Base-by-base conservation (phyloP, 2,113 vertebrate genomes). In the Naja naja region DNA sequence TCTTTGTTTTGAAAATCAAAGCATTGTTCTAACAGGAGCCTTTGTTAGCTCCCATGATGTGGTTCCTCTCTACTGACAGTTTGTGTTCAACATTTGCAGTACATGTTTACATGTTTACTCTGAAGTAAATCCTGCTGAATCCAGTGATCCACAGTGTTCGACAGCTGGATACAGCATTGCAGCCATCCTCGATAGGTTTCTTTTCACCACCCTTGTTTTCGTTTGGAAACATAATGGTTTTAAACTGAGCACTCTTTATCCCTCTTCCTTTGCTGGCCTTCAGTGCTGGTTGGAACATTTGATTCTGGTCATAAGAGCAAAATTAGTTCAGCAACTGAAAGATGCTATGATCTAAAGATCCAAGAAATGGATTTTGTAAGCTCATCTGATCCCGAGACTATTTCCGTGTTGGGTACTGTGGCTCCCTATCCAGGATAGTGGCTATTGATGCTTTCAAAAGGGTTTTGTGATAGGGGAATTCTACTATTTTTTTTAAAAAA, bases 1-100 rank as follows among this genome's bases (percentile, higher is more conserved):
- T 97, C 96, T 95, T 96, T 97, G 97, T 95, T 96, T 97, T 95
- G 95, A 96, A 88, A 91, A 95, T 98, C 97, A 98, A 98, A 98
- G 97, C 95, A 0, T 97, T 97, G 95, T 95, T 97, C 96, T 96
- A 95, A 81, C 2, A 20, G 69, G 18, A 39, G 69, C 34, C 16
- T 20, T 39, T 39, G n/a, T 20, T 16, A 81, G n/a, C 18, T 39
- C 5, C 69, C 1, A 39, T 1, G 34, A 3, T 39, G 5, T 39
- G n/a, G 2, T 39, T 81, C 34, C 69, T 20, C 64, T 74, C 69
- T 39, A 39, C 69, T 34, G 93, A 88, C 0, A 95, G 95, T 96
- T 96, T 0, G 14, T 18, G 64, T 74, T 39, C 94, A 94, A 93
- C 91, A 93, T 94, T 93, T 91, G 5, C 18, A 81, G 69, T 20